Percentiles rank a stretch among this genome's conserved stretches.
Conservation (phyloP, 2,888 invertebrate species). For the Mythimna vitellina region DNA sequence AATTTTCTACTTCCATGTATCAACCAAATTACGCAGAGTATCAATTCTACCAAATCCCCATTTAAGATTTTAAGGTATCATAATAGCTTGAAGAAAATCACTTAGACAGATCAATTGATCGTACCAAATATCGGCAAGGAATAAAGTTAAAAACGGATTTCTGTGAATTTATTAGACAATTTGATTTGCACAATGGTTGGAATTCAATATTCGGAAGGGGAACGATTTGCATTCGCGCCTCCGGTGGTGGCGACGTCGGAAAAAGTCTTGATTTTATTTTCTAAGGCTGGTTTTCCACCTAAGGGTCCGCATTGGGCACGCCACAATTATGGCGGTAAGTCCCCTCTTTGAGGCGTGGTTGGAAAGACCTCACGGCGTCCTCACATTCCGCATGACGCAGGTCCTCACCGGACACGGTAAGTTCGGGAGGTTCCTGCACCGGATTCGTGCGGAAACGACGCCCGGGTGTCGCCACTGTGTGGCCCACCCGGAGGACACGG, state of each 20-base stretch:
- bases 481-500: too few relatives aligned
- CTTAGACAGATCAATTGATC: constrained; percentile 45
- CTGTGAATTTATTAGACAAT: constrained; percentile 66
- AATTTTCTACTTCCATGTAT: neutral
- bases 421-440: too few relatives aligned
- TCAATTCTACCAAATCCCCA: neutral
- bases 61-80: constrained; percentile 4
- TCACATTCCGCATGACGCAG: too few relatives aligned
- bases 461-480: too few relatives aligned
- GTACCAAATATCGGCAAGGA: constrained; percentile 47
- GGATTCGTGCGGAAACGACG: too few relatives aligned
- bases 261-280: constrained; percentile 28
- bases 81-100: constrained; percentile 39
- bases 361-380: too few relatives aligned
- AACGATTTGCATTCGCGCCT: constrained; percentile 66
- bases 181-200: constrained; percentile 60
- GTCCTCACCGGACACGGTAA: too few relatives aligned
- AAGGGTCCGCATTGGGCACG: too few relatives aligned
- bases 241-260: constrained; percentile 8
- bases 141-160: constrained; percentile 64
- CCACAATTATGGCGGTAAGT: too few relatives aligned
- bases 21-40: neutral
- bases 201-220: constrained; percentile 65
- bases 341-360: too few relatives aligned
- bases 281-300: constrained; percentile 15